Evolutionary conservation across 2,888 invertebrate species (phyloP), one percentile per base, ranked within the genome.

Genomic region (Ophonus ardosiacus): DNA sequence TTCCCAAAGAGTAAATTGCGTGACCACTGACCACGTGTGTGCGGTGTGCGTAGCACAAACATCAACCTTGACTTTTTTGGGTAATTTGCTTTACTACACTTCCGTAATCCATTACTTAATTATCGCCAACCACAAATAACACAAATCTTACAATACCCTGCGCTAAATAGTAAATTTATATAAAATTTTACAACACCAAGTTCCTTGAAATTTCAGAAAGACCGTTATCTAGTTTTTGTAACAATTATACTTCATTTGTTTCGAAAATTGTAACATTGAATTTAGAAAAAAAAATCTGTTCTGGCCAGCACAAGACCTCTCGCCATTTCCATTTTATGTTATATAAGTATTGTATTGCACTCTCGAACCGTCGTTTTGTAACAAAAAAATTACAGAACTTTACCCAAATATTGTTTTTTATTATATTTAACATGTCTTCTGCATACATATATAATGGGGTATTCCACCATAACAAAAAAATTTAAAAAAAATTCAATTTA

Each of bases 1-100:
- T 38, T 38, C 68, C 68, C 68, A 68, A 24, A 68, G 13, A 38
- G 68, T 38, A 38, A 68, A 68, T 68, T 68, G 68, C 68, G 63
- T 68, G 68, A 6, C n/a, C 15, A 68, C 38, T 40, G 68, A 3
- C 7, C 38, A 68, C 68, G 68, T 38, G 38, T 68, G 38, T 68
- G n/a, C 38, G 10, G 38, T 31, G 38, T 38, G 68, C 38, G 68
- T 31, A 68, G 38, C 38, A 13, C 7, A 24, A 63, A 63, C 38
- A 38, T 15, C 4, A 68, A 15, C 68, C 68, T 68, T 68, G 68
- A 68, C 31, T 68, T 65, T 65, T 65, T 65, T n/a, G 65, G 65
- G 24, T 65, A 65, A 65, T 65, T 61, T 61, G 24, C 13, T 31
- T 68, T 38, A 68, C 63, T 18, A 63, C 68, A 68, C 24, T 68